Evolutionary conservation across 2,797 vertebrate genomes (phyloP).

Genomic region (Enteromius anoplus): DNA sequence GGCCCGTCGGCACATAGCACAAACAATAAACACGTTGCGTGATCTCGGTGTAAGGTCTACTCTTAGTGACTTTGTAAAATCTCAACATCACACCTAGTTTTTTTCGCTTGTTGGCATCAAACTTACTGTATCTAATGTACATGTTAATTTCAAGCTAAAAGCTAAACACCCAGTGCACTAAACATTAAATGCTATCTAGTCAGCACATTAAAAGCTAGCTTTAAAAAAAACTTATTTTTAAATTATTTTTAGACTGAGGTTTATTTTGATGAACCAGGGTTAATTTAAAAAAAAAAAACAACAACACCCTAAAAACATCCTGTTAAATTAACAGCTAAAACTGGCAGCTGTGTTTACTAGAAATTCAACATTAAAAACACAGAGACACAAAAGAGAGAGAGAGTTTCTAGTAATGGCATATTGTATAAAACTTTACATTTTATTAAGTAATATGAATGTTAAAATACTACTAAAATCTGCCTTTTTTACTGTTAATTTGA

Average conservation of each 20-base stretch:
- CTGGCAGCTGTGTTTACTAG: not conserved
- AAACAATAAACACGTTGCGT: constrained; percentile 30
- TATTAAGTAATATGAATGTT: not conserved
- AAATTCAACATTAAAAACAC: not conserved
- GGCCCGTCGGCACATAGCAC: constrained; percentile 10
- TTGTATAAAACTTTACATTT: not conserved
- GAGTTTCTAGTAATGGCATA: not conserved
- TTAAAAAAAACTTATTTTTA: not conserved
- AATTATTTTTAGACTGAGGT: not conserved
- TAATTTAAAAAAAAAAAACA: not conserved
- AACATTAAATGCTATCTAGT: not conserved
- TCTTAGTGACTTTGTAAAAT: not conserved
- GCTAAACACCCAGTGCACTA: not conserved
- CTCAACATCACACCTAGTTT: not conserved
- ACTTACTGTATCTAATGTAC: not conserved
- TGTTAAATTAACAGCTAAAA: not conserved
- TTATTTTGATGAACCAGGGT: not conserved
- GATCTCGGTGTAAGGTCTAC: not conserved
- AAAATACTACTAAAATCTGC: not conserved
- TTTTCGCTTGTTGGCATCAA: not conserved
- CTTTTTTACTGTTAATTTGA: not conserved
- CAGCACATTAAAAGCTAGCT: not conserved
- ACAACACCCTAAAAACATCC: not conserved
- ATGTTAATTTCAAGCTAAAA: not conserved
- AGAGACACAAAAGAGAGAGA: not conserved